Evolutionary conservation across 2,113 vertebrate genomes (phyloP).

Genomic region (Chaenocephalus aceratus): DNA sequence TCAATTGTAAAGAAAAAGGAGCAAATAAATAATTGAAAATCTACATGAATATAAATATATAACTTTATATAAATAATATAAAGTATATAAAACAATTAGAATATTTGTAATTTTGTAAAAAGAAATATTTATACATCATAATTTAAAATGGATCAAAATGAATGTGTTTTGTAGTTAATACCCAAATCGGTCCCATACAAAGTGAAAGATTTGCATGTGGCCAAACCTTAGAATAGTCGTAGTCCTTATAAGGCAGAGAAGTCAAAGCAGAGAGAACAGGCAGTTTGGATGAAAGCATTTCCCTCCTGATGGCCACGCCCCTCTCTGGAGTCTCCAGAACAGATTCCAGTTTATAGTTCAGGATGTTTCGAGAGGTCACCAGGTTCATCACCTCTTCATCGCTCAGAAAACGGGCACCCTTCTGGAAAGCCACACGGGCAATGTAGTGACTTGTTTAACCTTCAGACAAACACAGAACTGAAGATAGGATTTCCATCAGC

Average conservation of each 20-base stretch:
- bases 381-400: constrained; percentile 91
- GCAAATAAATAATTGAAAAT: no score
- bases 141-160: neutral
- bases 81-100: no score
- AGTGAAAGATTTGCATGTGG: neutral
- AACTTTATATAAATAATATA: no score
- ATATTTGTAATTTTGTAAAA: no score
- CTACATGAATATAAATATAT: no score
- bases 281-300: constrained; percentile 89
- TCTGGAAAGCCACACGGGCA: constrained; percentile 76
- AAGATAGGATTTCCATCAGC: neutral
- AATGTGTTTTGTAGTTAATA: neutral
- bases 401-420: constrained; percentile 88
- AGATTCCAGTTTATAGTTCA: constrained; percentile 91
- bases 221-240: constrained; percentile 93
- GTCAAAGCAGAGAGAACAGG: constrained; percentile 86
- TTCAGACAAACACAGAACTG: neutral
- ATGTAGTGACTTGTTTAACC: neutral
- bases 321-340: constrained; percentile 92
- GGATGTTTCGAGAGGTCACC: constrained; percentile 90
- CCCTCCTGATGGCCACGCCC: constrained; percentile 93
- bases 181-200: neutral
- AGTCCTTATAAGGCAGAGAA: constrained; percentile 91
- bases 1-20: no score
- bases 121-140: no score